phyloP scores from a whole-genome alignment of 2,888 invertebrate species.

The Drosophila cognata region DNA sequence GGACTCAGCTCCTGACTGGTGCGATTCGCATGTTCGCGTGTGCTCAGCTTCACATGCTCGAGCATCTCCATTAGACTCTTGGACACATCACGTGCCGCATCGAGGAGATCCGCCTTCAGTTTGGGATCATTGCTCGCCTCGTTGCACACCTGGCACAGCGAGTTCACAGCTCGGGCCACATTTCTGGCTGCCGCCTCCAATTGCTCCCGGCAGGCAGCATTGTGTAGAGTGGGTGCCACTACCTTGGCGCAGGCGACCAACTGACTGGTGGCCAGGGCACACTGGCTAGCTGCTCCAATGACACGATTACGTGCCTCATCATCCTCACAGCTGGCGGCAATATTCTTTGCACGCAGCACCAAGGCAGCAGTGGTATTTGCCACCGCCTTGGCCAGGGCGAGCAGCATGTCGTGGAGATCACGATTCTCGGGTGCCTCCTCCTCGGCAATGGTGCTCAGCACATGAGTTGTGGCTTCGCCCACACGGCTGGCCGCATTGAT shows the following conservation, averaged over 20 bases:
- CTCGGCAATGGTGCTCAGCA: constrained; percentile 96
- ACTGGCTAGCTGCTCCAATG: constrained; percentile 98
- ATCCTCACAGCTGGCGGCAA: constrained; percentile 94
- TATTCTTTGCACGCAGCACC: constrained; percentile 97
- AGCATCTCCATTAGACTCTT: constrained; percentile 95
- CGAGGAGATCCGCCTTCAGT: constrained; percentile 90
- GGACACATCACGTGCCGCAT: constrained; percentile 95
- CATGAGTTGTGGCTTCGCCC: constrained; percentile 97
- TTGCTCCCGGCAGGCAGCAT: constrained; percentile 94
- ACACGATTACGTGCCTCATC: constrained; percentile 87
- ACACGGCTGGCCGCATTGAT: constrained; percentile 98
- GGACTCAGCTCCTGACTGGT: constrained; percentile 90
- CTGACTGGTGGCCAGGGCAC: constrained; percentile 98
- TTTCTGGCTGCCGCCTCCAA: constrained; percentile 96
- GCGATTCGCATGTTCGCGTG: constrained; percentile 88
- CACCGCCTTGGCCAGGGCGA: constrained; percentile 97
- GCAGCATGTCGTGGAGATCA: constrained; percentile 94
- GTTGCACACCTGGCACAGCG: constrained; percentile 93
- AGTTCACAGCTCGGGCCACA: constrained; percentile 96
- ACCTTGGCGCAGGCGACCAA: constrained; percentile 98
- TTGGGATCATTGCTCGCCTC: constrained; percentile 89
- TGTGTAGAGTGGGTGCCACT: constrained; percentile 93
- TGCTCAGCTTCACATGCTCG: constrained; percentile 93
- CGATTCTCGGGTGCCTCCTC: constrained; percentile 94
- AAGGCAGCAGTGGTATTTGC: constrained; percentile 99